A percentile compares a stretch with the other conserved stretches of the same genome.
Evolutionary conservation across 1,140 invertebrate genomes (phyloP).

Genomic region (Leptoteleia sp.): DNA sequence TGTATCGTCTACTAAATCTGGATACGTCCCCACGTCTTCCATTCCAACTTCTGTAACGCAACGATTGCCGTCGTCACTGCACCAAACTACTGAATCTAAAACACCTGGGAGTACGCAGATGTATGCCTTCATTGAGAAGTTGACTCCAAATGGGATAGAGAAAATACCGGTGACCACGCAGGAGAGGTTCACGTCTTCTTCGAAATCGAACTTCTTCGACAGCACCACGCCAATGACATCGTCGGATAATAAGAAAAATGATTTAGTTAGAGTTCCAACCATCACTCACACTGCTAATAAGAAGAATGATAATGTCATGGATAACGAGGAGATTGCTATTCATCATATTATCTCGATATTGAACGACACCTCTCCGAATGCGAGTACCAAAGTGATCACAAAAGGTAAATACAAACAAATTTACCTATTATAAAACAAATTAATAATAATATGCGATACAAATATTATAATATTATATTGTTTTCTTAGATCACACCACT

Average conservation of each 20-base stretch:
- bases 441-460: too few relatives aligned
- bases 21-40: slow-evolving; percentile 30
- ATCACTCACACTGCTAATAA: slow-evolving; percentile 79
- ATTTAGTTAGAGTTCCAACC: slow-evolving; percentile 81
- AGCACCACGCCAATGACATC: slow-evolving; percentile 72
- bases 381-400: slow-evolving; percentile 67
- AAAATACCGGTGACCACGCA: slow-evolving; percentile 59
- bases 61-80: slow-evolving; percentile 6
- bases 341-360: slow-evolving; percentile 85
- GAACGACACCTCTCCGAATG: slow-evolving; percentile 82
- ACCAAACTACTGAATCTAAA: slow-evolving; percentile 24
- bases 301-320: slow-evolving; percentile 71
- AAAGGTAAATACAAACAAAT: slow-evolving; percentile 56
- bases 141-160: slow-evolving; percentile 36
- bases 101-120: slow-evolving; percentile 53
- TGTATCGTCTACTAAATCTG: slow-evolving; percentile 45
- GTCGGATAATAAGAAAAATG: slow-evolving; percentile 66
- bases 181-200: slow-evolving; percentile 27
- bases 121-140: slow-evolving; percentile 57
- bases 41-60: slow-evolving; percentile 25
- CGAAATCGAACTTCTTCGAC: slow-evolving; percentile 29
- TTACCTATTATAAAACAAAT: too few relatives aligned
- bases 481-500: slow-evolving; percentile 60
- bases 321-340: slow-evolving; percentile 79
- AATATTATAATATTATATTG: too few relatives aligned